These are phyloP conservation scores for Parasteatoda lunata DNA, from an alignment of 2,888 invertebrate genomes.

Conservation along the genomic window DNA sequence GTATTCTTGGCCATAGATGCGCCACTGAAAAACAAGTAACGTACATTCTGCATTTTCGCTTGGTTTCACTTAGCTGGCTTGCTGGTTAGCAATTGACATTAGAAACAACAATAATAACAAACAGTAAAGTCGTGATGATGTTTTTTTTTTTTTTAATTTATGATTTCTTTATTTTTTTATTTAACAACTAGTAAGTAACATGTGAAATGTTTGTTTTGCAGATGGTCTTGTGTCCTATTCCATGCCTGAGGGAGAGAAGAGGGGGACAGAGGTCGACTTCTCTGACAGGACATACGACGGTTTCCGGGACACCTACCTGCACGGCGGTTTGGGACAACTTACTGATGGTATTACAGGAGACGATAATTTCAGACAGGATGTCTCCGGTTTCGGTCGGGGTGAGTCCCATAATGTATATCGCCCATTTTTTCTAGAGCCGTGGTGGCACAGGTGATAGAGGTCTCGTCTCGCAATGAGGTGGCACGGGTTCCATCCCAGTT, in stretches of 20 bases:
- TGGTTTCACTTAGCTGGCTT: too few species aligned
- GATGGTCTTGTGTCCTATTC: slow-evolving; percentile 89
- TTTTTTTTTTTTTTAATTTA: not conserved
- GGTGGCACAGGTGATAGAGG: too few species aligned
- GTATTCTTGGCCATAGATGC: too few species aligned
- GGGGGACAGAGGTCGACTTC: slow-evolving; percentile 86
- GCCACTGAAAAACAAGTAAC: too few species aligned
- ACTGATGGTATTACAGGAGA: slow-evolving; percentile 82
- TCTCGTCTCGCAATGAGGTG: too few species aligned
- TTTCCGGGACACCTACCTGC: slow-evolving; percentile 83
- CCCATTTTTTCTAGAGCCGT: too few species aligned
- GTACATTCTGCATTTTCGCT: too few species aligned
- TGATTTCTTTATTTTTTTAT: too few species aligned
- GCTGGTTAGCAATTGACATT: too few species aligned
- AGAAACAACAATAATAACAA: not conserved
- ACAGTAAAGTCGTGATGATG: not conserved
- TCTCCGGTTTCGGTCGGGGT: slow-evolving; percentile 62
- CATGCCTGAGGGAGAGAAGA: slow-evolving; percentile 90
- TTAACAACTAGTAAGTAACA: too few species aligned
- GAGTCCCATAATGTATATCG: not conserved
- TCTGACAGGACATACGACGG: slow-evolving; percentile 91
- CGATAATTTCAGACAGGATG: slow-evolving; percentile 54
- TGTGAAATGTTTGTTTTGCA: slow-evolving; percentile 73
- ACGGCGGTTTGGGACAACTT: slow-evolving; percentile 87
- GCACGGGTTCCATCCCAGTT: too few species aligned